Conservation (phyloP, 2,888 invertebrate genomes). For the Seira musarum region DNA sequence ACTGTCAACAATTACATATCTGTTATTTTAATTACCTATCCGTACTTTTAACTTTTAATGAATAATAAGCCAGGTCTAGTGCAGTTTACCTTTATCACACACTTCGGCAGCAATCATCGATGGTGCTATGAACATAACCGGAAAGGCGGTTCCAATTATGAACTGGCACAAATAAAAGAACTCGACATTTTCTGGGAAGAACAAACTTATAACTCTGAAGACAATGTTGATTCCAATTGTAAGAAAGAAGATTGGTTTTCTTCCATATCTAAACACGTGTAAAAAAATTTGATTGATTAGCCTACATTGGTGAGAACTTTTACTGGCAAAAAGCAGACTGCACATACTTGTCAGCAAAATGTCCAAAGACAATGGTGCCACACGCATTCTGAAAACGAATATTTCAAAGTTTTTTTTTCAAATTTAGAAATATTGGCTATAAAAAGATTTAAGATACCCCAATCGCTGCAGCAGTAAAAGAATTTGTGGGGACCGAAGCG, state of each 20-base stretch:
- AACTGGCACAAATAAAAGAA: slow-evolving; percentile 55
- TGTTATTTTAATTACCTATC: no score
- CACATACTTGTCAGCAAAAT: slow-evolving; percentile 76
- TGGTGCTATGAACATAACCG: slow-evolving; percentile 61
- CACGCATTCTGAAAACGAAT: slow-evolving; percentile 71
- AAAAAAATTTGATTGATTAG: not conserved
- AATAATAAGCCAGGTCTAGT: no score
- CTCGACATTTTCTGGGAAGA: slow-evolving; percentile 42
- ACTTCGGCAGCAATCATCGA: slow-evolving; percentile 63
- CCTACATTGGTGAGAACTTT: not conserved
- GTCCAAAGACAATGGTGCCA: slow-evolving; percentile 76
- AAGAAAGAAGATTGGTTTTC: slow-evolving; percentile 74
- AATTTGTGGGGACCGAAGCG: slow-evolving; percentile 75
- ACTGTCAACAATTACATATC: slow-evolving; percentile 28
- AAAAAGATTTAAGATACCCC: not conserved
- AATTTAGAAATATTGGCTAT: not conserved
- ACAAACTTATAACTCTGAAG: slow-evolving; percentile 57
- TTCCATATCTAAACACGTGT: slow-evolving; percentile 73
- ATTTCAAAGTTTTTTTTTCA: not conserved
- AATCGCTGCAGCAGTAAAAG: slow-evolving; percentile 72
- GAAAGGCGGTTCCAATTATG: slow-evolving; percentile 61
- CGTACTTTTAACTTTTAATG: no score
- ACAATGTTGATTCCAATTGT: slow-evolving; percentile 71
- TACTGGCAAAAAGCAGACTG: slow-evolving; percentile 56
- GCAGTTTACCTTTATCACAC: slow-evolving; percentile 62